Percentiles rank a stretch among this genome's conserved stretches.
phyloP scores from a whole-genome alignment of 30 jellyfish, hydroid and myxozoan genomes.

The Aurelia aurita region DNA sequence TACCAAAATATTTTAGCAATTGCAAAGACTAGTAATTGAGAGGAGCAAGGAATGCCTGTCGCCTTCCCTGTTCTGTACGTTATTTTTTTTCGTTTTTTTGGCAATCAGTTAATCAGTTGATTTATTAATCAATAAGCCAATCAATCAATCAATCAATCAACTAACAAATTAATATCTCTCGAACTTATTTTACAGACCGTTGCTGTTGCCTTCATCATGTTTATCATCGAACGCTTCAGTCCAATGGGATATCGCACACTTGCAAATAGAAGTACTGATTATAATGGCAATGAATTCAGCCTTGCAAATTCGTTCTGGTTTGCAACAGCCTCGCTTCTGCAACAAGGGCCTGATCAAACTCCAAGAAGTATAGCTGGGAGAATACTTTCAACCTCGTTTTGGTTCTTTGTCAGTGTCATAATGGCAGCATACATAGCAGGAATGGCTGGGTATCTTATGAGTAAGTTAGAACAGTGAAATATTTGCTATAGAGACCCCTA shows the following conservation, averaged over 20 bases:
- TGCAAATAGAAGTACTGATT: conserved; percentile 53
- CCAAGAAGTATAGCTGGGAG: conserved; percentile 87
- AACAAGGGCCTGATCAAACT: conserved; percentile 91
- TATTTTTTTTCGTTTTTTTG: too few relatives aligned
- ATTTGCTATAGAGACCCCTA: background rate
- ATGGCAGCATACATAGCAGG: conserved; percentile 81
- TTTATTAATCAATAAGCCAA: too few relatives aligned
- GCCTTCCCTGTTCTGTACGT: too few relatives aligned
- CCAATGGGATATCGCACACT: conserved; percentile 80
- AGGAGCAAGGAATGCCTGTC: too few relatives aligned
- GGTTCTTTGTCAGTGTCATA: conserved; percentile 78
- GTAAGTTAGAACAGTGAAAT: conserved; percentile 23
- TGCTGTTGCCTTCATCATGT: conserved; percentile 64
- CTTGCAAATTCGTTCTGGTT: conserved; percentile 83
- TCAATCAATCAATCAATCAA: background rate
- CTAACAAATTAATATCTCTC: background rate
- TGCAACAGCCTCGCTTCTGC: conserved; percentile 83
- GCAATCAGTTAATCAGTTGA: too few relatives aligned
- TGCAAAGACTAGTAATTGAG: too few relatives aligned
- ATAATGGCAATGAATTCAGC: conserved; percentile 76
- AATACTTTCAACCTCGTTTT: conserved; percentile 78
- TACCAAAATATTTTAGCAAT: too few relatives aligned
- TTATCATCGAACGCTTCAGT: conserved; percentile 74
- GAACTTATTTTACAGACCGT: conserved; percentile 17
- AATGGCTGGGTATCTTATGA: conserved; percentile 65